Conservation (phyloP, 2,113 vertebrate species). For the Daphoenositta chrysoptera region DNA sequence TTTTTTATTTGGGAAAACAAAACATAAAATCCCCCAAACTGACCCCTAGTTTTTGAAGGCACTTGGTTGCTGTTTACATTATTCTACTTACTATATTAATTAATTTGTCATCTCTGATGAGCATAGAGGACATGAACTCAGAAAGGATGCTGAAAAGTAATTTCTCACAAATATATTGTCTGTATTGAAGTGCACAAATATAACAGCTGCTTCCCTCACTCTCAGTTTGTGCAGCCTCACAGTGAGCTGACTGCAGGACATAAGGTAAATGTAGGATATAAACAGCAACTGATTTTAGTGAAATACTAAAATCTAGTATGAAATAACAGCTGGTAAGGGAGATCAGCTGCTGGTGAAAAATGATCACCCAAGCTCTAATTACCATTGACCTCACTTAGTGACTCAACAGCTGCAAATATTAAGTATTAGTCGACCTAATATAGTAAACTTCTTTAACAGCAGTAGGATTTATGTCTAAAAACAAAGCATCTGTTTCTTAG, state of each 20-base stretch:
- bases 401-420: background rate
- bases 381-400: background rate
- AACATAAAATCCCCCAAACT: background rate
- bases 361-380: background rate
- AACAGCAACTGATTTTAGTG: constrained; percentile 28
- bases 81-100: constrained; percentile 27
- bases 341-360: constrained; percentile 40
- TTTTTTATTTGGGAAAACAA: background rate
- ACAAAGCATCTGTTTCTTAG: background rate
- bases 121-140: constrained; percentile 38
- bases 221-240: constrained; percentile 53
- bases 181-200: constrained; percentile 48
- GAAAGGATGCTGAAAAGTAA: constrained; percentile 50
- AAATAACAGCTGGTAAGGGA: constrained; percentile 57
- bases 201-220: constrained; percentile 70
- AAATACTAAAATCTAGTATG: constrained; percentile 54
- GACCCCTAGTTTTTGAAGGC: background rate
- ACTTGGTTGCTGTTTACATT: background rate
- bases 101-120: constrained; percentile 37
- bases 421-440: background rate
- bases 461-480: background rate
- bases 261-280: constrained; percentile 58
- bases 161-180: constrained; percentile 49
- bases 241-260: constrained; percentile 51
- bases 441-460: background rate